Percentiles rank a stretch among this genome's conserved stretches.
phyloP scores from a whole-genome alignment of 2,113 vertebrate species.

The Gambusia affinis region DNA sequence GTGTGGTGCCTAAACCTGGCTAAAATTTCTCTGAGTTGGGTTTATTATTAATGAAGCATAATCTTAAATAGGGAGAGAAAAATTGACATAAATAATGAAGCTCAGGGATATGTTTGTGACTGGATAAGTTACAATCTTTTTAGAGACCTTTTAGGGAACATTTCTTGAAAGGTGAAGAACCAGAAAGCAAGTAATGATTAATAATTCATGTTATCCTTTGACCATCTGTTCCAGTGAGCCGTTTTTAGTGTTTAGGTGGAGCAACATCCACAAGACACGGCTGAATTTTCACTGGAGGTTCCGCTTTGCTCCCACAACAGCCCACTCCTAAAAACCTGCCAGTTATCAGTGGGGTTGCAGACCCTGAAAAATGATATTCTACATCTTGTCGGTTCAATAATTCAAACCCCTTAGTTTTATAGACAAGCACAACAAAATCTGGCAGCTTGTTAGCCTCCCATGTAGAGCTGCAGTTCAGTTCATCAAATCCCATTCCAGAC shows the following conservation, averaged over 20 bases:
- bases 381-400: conserved; percentile 8
- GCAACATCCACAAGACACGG: conserved; percentile 47
- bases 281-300: conserved; percentile 12
- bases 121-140: conserved; percentile 21
- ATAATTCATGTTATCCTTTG: conserved; percentile 45
- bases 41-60: conserved; percentile 44
- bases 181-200: conserved; percentile 38
- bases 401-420: conserved; percentile 2
- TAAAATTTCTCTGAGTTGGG: conserved; percentile 18
- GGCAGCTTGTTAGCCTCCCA: not conserved
- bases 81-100: conserved; percentile 23
- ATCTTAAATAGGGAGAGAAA: conserved; percentile 12
- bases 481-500: not conserved
- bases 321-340: conserved; percentile 1
- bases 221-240: conserved; percentile 54
- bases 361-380: not conserved
- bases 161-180: conserved; percentile 35
- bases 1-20: conserved; percentile 15
- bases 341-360: not conserved
- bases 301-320: conserved; percentile 12
- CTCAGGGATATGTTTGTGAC: conserved; percentile 9
- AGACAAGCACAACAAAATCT: not conserved
- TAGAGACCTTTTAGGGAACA: conserved; percentile 3
- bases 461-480: not conserved
- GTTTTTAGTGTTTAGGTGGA: conserved; percentile 44